Conservation (phyloP, 2,797 vertebrate genomes). For the Hephaestus fuliginosus region DNA sequence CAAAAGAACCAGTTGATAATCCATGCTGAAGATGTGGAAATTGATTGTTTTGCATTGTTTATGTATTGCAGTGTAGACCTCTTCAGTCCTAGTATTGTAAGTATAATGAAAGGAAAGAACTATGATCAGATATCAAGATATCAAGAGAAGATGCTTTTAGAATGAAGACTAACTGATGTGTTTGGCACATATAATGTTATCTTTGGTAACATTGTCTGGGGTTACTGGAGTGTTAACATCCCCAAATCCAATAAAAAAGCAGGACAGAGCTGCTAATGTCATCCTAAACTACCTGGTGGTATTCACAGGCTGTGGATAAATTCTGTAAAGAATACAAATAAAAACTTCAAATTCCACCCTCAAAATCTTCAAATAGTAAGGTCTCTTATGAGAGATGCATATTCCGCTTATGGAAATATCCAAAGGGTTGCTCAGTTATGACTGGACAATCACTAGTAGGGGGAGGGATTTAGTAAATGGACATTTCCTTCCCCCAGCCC, state of each 20-base stretch:
- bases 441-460: constrained; percentile 1
- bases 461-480: not conserved
- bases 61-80: not conserved
- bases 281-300: not conserved
- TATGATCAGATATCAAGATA: not conserved
- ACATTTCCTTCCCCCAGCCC: not conserved
- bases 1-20: not conserved
- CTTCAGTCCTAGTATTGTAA: not conserved
- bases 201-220: not conserved
- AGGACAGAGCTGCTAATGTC: not conserved
- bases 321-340: not conserved
- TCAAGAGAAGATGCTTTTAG: not conserved
- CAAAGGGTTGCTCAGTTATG: not conserved
- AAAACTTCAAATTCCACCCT: not conserved
- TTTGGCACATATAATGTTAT: not conserved
- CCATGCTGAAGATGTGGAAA: not conserved
- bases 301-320: not conserved
- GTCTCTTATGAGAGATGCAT: not conserved
- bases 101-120: not conserved
- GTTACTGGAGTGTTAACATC: not conserved
- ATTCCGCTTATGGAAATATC: not conserved
- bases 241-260: not conserved
- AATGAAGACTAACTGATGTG: not conserved
- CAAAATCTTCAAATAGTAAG: not conserved
- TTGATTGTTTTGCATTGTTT: not conserved